Conservation (phyloP, 2,888 invertebrate species). For the Leptopilina syphax region DNA sequence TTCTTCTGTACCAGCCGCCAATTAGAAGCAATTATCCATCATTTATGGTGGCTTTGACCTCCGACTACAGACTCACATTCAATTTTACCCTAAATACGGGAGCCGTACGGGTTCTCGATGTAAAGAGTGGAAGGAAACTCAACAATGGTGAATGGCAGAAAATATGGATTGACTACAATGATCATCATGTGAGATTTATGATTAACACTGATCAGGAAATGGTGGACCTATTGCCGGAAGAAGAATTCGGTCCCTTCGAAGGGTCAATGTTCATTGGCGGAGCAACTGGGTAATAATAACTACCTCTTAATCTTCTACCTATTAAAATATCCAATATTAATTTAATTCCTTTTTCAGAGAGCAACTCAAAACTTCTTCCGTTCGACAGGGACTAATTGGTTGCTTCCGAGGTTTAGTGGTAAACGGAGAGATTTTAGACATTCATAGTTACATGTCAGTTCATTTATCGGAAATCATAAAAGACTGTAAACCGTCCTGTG, state of each 20-base stretch:
- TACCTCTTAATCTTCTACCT: slow-evolving; percentile 5
- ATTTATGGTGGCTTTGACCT: slow-evolving; percentile 92
- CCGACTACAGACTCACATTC: slow-evolving; percentile 91
- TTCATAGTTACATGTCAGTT: slow-evolving; percentile 95
- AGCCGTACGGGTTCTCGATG: slow-evolving; percentile 87
- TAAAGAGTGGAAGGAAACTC: slow-evolving; percentile 88
- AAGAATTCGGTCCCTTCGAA: slow-evolving; percentile 94
- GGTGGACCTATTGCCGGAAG: slow-evolving; percentile 89
- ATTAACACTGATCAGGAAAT: slow-evolving; percentile 93
- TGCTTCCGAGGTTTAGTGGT: slow-evolving; percentile 95
- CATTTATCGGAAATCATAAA: slow-evolving; percentile 94
- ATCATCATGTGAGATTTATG: slow-evolving; percentile 95
- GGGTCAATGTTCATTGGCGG: slow-evolving; percentile 96
- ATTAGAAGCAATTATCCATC: slow-evolving; percentile 93
- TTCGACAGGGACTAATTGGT: slow-evolving; percentile 93
- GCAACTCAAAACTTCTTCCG: slow-evolving; percentile 88
- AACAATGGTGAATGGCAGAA: slow-evolving; percentile 98
- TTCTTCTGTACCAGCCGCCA: slow-evolving; percentile 93
- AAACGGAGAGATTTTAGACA: slow-evolving; percentile 93
- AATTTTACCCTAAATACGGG: slow-evolving; percentile 93
- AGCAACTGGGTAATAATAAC: slow-evolving; percentile 88
- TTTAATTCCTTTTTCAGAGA: slow-evolving; percentile 79
- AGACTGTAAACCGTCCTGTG: slow-evolving; percentile 96
- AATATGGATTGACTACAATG: slow-evolving; percentile 96
- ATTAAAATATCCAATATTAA: not conserved